Conservation (phyloP, 2,888 invertebrate genomes). For the Harpalus rufipes region DNA sequence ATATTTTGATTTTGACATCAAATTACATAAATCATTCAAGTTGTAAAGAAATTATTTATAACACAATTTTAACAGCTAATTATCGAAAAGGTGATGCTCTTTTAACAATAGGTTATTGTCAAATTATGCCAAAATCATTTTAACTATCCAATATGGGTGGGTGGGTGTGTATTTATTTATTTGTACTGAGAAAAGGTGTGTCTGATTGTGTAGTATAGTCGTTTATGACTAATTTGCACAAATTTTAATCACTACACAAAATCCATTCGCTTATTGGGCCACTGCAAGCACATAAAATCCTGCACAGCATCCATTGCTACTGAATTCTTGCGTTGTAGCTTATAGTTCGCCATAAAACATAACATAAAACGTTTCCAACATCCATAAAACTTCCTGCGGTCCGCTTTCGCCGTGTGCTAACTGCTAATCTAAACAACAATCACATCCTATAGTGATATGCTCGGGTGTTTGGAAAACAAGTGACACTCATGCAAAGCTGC, state of each 20-base stretch:
- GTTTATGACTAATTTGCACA: not conserved
- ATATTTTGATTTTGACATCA: not conserved
- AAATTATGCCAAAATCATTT: no score
- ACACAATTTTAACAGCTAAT: no score
- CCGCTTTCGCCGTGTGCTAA: not conserved
- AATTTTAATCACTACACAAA: slow-evolving; percentile 6
- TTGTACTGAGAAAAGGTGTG: no score
- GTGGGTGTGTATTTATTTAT: no score
- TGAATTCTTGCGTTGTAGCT: not conserved
- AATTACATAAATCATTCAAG: not conserved
- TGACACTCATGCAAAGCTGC: slow-evolving; percentile 20
- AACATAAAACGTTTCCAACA: slow-evolving; percentile 2
- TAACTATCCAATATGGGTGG: no score
- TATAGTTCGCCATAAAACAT: not conserved
- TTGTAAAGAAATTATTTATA: not conserved
- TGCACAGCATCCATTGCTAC: not conserved
- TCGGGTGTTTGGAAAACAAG: not conserved
- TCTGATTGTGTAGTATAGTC: no score
- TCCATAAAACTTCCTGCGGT: not conserved
- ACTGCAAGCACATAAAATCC: slow-evolving; percentile 5
- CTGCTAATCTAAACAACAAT: slow-evolving; percentile 9
- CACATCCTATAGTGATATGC: not conserved
- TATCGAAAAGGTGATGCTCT: no score
- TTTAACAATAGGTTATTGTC: no score
- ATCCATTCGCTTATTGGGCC: not conserved